Evolutionary conservation across 1,140 invertebrate genomes (phyloP).

Genomic region (Leptestheria dahalacensis): DNA sequence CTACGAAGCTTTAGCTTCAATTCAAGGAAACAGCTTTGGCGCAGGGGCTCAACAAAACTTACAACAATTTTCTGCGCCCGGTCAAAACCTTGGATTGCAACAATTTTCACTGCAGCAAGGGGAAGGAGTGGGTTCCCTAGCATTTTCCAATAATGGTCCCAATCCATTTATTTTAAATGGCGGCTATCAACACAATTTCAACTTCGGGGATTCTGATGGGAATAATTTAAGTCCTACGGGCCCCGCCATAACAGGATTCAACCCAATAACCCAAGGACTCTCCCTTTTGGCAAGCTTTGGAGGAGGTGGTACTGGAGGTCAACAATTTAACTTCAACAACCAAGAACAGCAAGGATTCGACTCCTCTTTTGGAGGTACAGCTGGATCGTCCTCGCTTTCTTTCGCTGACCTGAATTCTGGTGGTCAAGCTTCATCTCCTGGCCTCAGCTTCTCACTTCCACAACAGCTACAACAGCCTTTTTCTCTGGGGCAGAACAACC

Average conservation of each 20-base stretch:
- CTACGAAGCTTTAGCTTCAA: background rate
- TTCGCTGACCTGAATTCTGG: background rate
- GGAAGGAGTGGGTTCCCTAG: background rate
- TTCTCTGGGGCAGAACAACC: background rate
- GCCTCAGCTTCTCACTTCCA: background rate
- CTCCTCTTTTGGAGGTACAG: background rate
- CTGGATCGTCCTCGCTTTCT: no score
- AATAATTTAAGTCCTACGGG: background rate
- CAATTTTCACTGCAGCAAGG: background rate
- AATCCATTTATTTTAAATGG: background rate
- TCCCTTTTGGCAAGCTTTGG: slow-evolving; percentile 9
- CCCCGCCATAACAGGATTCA: background rate
- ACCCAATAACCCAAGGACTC: slow-evolving; percentile 7
- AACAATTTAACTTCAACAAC: background rate
- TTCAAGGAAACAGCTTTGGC: background rate
- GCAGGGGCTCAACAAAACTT: background rate
- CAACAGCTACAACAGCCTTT: background rate
- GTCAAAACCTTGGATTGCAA: background rate
- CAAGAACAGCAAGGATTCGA: background rate
- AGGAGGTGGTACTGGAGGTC: background rate
- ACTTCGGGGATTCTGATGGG: background rate
- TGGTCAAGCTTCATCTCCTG: background rate
- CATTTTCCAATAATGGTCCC: background rate
- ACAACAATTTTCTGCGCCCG: background rate
- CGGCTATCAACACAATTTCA: background rate